Evolutionary conservation across 2,888 invertebrate species (phyloP).

Genomic region (Pachliopta kotzebuea): DNA sequence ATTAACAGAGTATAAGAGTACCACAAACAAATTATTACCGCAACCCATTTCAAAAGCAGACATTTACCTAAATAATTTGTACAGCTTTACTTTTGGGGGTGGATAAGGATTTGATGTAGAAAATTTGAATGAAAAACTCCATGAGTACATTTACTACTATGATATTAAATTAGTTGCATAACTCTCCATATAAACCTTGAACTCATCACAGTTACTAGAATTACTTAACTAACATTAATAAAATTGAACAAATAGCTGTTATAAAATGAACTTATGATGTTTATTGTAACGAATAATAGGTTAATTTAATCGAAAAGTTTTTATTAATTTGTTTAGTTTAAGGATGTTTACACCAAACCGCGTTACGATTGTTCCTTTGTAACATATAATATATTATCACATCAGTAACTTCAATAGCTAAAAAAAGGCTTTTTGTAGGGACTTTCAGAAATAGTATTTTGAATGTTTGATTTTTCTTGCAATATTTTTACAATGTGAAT

Average conservation of each 20-base stretch:
- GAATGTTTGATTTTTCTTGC: too few species aligned
- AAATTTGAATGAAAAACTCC: slow-evolving; percentile 2
- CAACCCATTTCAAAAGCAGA: slow-evolving; percentile 12
- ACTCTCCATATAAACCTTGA: not conserved
- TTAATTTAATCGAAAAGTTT: not conserved
- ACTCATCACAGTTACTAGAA: not conserved
- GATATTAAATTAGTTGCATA: not conserved
- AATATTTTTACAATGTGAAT: not conserved
- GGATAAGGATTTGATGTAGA: not conserved
- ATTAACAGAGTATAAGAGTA: slow-evolving; percentile 1
- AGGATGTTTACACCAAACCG: too few species aligned
- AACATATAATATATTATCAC: too few species aligned
- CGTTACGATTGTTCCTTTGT: too few species aligned
- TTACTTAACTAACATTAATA: not conserved
- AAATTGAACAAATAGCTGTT: too few species aligned
- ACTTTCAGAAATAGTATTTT: not conserved
- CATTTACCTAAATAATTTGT: slow-evolving; percentile 3
- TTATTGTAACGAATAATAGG: not conserved
- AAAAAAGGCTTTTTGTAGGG: too few species aligned
- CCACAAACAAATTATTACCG: slow-evolving; percentile 6
- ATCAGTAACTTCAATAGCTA: too few species aligned
- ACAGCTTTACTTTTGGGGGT: not conserved
- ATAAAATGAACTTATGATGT: not conserved
- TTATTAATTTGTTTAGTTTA: not conserved
- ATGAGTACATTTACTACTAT: not conserved